A percentile compares a stretch with the other conserved stretches of the same genome.
These are phyloP conservation scores for Phainopepla nitens DNA, from an alignment of 2,113 vertebrate genomes.

Conservation along the genomic window DNA sequence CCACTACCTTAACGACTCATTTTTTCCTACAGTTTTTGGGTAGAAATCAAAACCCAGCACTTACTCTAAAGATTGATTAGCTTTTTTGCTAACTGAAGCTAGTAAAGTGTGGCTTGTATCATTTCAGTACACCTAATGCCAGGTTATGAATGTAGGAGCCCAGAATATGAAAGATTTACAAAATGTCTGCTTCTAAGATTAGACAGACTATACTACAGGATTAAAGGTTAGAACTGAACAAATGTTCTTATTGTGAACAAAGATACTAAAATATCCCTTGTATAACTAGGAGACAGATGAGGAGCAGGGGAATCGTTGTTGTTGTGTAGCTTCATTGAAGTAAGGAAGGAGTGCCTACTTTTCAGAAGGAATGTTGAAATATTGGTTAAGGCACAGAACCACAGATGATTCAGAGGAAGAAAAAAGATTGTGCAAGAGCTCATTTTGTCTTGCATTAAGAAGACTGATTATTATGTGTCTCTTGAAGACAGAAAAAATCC, in stretches of 20 bases:
- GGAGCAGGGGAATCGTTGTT: background rate
- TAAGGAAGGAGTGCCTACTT: background rate
- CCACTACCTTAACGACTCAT: background rate
- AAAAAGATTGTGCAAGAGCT: background rate
- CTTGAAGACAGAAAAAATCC: background rate
- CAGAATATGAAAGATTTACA: background rate
- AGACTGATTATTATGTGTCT: background rate
- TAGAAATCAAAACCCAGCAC: background rate
- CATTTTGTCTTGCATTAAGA: background rate
- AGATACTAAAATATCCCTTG: background rate
- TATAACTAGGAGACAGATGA: background rate
- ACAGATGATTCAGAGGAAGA: background rate
- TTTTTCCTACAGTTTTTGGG: background rate
- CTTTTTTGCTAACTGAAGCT: background rate
- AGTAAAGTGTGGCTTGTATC: background rate
- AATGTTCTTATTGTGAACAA: background rate
- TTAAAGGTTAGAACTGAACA: background rate
- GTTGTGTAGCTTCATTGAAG: background rate
- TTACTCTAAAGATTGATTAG: background rate
- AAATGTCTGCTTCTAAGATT: background rate
- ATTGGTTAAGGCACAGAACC: background rate
- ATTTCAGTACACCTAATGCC: background rate
- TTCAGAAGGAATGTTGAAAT: background rate
- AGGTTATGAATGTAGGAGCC: background rate
- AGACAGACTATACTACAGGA: background rate